Base-by-base conservation (phyloP, 2,888 invertebrate genomes). In the Seira sanloemensis region DNA sequence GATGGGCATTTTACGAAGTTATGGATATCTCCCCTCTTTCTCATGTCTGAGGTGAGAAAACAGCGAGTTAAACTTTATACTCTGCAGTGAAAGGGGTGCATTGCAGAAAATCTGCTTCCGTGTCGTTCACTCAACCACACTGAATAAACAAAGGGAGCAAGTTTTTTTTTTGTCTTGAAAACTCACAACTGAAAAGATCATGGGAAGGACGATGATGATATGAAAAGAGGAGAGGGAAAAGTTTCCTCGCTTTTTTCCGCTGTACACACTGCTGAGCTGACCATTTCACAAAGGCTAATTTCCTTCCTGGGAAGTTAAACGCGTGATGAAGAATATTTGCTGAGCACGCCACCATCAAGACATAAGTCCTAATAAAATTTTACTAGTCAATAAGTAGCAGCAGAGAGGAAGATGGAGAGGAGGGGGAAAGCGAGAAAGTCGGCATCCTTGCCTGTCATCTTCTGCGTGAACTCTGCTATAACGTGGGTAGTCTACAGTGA, bases 121-220 rank as follows among this genome's bases (percentile, higher is more conserved):
- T 75, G n/a, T 78, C 24, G 62, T 69, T 78, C 74, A 66, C 58
- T 75, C 78, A 78, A 68, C 62, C 78, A 54, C 46, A 69, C 73
- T 84, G 71, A 84, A 84, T 84, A 84, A 84, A 84, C 84, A 84
- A 78, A 84, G 69, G 69, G 66, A 75, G 78, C 78, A 75, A 78
- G 71, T 58, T 69, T 67, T 77, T 77, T 46, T 26, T 62, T 23
- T 62, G 62, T 62, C 62, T 62, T 62, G 23, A 9, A 21, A 62
- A 23, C 62, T 62, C 21, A 62, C 62, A 21, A 23, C 21, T 62
- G 62, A 19, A 58, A 62, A 21, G 62, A 62, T n/a, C 21, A 62
- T n/a, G 21, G 21, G 7, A n/a, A 50, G 5, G 62, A 21, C 4
- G 21, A 62, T 23, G 62, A 62, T 62, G 23, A 62, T 62, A n/a